These are phyloP conservation scores for Halisarca cf. caerulea DNA, from an alignment of 37 sponge, comb jelly and placozoan species.

Conservation along the genomic window DNA sequence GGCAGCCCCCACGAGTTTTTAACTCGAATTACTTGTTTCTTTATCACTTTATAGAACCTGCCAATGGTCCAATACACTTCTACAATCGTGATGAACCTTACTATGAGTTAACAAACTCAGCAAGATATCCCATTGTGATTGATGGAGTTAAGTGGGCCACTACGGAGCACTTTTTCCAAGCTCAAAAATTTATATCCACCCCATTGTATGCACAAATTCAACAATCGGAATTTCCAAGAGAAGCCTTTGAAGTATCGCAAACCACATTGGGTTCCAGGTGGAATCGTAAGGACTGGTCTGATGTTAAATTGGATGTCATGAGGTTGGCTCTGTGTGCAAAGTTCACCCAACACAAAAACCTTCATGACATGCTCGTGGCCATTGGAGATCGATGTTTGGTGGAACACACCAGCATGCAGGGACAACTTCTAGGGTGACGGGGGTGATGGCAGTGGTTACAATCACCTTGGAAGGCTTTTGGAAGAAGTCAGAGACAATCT, in stretches of 20 bases:
- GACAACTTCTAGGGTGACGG: constrained; percentile 32
- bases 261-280: not conserved
- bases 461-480: not conserved
- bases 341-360: constrained; percentile 1
- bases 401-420: constrained; percentile 10
- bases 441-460: constrained; percentile 7
- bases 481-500: not conserved
- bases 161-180: constrained; percentile 70
- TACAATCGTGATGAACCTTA: constrained; percentile 55
- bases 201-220: not conserved
- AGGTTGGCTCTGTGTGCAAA: not conserved
- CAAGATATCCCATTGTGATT: constrained; percentile 6
- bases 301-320: constrained; percentile 10
- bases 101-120: constrained; percentile 78
- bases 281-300: not conserved
- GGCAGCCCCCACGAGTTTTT: too few relatives aligned
- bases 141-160: constrained; percentile 54
- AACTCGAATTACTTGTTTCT: too few relatives aligned
- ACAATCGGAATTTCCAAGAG: not conserved
- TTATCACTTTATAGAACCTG: too few relatives aligned
- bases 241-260: not conserved
- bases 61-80: constrained; percentile 34
- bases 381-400: not conserved
- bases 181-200: constrained; percentile 69
- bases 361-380: not conserved